Conservation (phyloP, 2,888 invertebrate species). For the Cheilosia urbana region DNA sequence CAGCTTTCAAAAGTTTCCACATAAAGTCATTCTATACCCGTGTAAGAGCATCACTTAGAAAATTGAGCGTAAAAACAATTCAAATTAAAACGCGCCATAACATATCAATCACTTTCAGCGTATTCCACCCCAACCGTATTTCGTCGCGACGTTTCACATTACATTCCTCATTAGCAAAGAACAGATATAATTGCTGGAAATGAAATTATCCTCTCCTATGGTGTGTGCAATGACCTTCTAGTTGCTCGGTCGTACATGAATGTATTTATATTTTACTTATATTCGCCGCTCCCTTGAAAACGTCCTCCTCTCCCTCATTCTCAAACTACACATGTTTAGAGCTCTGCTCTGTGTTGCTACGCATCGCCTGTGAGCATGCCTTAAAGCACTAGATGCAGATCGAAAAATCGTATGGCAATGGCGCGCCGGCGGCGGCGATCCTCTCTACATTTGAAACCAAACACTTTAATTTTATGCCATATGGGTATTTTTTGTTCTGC, state of each 20-base stretch:
- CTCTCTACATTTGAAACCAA: slow-evolving; percentile 39
- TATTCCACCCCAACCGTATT: slow-evolving; percentile 19
- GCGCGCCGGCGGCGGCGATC: slow-evolving; percentile 32
- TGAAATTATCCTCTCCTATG: slow-evolving; percentile 60
- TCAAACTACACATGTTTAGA: slow-evolving; percentile 57
- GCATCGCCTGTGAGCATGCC: slow-evolving; percentile 24
- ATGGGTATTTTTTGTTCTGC: slow-evolving; percentile 45
- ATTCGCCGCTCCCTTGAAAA: slow-evolving; percentile 42
- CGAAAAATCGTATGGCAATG: slow-evolving; percentile 44
- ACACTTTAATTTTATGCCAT: slow-evolving; percentile 69
- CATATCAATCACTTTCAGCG: slow-evolving; percentile 8
- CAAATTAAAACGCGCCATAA: neutral
- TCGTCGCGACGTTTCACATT: slow-evolving; percentile 54
- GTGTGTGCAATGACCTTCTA: slow-evolving; percentile 71
- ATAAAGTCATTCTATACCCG: neutral
- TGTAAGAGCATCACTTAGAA: neutral
- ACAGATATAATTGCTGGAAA: slow-evolving; percentile 66
- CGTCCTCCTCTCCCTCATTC: slow-evolving; percentile 8
- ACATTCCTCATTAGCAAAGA: slow-evolving; percentile 55
- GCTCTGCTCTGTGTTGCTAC: neutral
- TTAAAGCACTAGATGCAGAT: slow-evolving; percentile 51
- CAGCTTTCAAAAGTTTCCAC: neutral
- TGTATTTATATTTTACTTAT: slow-evolving; percentile 52
- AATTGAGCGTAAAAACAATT: neutral
- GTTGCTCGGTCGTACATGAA: slow-evolving; percentile 21